Evolutionary conservation across 2,888 invertebrate species (phyloP).

Genomic region (Drosophila kanekoi): DNA sequence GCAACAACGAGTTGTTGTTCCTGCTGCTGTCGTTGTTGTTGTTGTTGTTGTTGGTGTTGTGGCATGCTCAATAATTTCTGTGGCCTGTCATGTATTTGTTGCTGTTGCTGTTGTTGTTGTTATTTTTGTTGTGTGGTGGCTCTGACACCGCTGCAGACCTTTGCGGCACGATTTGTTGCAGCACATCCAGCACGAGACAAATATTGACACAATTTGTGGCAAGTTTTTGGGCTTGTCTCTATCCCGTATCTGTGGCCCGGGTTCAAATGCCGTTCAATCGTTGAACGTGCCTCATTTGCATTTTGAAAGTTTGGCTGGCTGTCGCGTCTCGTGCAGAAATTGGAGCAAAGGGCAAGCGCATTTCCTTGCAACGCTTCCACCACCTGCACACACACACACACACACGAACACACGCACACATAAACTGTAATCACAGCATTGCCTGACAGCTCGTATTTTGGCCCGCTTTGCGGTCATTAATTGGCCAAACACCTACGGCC

Average conservation of each 20-base stretch:
- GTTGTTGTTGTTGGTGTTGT: conserved; percentile 31
- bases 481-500: conserved; percentile 61
- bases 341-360: conserved; percentile 76
- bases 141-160: conserved; percentile 84
- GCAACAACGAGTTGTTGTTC: conserved; percentile 37
- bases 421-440: conserved; percentile 45
- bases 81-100: conserved; percentile 72
- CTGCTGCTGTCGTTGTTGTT: conserved; percentile 5
- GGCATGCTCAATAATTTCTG: conserved; percentile 77
- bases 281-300: conserved; percentile 74
- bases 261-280: conserved; percentile 72
- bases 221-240: conserved; percentile 51
- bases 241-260: conserved; percentile 11
- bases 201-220: conserved; percentile 78
- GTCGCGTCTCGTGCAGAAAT: conserved; percentile 61
- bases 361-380: conserved; percentile 47
- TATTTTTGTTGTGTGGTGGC: conserved; percentile 39
- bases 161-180: conserved; percentile 85
- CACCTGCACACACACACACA: conserved; percentile 39
- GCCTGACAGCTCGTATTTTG: conserved; percentile 46
- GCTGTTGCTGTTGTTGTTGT: conserved; percentile 12
- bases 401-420: conserved; percentile 8
- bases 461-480: conserved; percentile 47
- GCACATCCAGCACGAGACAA: conserved; percentile 78
- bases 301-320: conserved; percentile 65